Evolutionary conservation across 2,113 vertebrate species (phyloP).

Genomic region (Tetraodon nigroviridis): DNA sequence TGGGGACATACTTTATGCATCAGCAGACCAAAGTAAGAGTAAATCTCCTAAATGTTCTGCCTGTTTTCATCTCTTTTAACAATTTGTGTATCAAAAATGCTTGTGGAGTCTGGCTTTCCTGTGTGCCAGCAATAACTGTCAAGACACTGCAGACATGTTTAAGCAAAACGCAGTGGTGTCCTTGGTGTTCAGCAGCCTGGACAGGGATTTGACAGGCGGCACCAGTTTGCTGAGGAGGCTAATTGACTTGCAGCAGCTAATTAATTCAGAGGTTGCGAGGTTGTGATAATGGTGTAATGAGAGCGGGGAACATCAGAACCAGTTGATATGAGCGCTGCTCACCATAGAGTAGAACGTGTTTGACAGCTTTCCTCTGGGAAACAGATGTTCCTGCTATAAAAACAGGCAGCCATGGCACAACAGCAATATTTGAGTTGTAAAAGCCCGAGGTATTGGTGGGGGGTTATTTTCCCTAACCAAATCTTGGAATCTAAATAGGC

Average conservation of each 20-base stretch:
- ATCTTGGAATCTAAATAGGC: too few species aligned
- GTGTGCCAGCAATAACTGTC: too few species aligned
- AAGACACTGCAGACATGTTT: too few species aligned
- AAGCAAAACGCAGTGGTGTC: not conserved
- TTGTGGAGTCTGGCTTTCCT: not conserved
- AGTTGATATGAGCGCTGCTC: conserved; percentile 59
- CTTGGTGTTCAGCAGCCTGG: conserved; percentile 15
- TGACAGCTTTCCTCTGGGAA: conserved; percentile 52
- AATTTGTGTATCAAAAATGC: not conserved
- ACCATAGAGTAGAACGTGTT: conserved; percentile 63
- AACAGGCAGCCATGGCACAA: conserved; percentile 48
- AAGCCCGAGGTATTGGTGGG: not conserved
- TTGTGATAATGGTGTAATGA: conserved; percentile 67
- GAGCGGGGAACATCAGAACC: conserved; percentile 58
- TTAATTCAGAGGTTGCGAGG: conserved; percentile 67
- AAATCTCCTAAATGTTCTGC: conserved; percentile 5
- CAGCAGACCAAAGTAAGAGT: not conserved
- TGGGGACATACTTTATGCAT: conserved; percentile 24
- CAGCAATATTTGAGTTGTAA: conserved; percentile 5
- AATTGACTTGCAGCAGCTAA: conserved; percentile 69
- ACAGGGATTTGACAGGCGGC: conserved; percentile 41
- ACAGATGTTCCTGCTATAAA: conserved; percentile 40
- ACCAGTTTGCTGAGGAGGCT: conserved; percentile 45
- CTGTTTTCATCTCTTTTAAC: conserved; percentile 5
- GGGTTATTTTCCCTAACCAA: too few species aligned